Percentiles rank a stretch among this genome's conserved stretches.
Evolutionary conservation across 2,888 invertebrate genomes (phyloP).

Genomic region (Beris morrisii): DNA sequence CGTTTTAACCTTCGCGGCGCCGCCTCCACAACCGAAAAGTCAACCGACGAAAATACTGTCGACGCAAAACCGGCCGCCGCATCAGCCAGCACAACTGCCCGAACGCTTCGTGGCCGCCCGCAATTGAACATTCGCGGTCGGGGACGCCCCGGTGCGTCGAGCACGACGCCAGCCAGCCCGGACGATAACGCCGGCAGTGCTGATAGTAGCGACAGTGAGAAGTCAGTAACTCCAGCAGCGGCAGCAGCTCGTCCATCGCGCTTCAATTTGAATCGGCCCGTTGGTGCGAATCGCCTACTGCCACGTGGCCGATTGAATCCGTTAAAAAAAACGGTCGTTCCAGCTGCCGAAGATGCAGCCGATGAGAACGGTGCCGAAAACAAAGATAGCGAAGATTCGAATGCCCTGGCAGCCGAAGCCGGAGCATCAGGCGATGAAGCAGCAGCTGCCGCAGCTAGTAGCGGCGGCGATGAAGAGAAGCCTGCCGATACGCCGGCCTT

Average conservation of each 20-base stretch:
- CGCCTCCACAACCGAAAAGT: constrained; percentile 48
- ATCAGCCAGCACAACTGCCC: constrained; percentile 49
- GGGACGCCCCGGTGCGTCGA: constrained; percentile 46
- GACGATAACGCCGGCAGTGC: constrained; percentile 34
- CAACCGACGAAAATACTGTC: constrained; percentile 42
- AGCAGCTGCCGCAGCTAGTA: constrained; percentile 35
- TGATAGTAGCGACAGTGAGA: constrained; percentile 42
- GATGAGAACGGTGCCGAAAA: constrained; percentile 47
- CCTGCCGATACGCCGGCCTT: constrained; percentile 36
- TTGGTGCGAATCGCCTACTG: constrained; percentile 48
- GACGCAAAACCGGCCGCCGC: constrained; percentile 43
- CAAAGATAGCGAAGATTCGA: constrained; percentile 42
- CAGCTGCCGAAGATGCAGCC: constrained; percentile 48
- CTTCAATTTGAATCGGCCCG: constrained; percentile 52
- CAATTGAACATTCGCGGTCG: constrained; percentile 51
- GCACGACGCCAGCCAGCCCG: constrained; percentile 44
- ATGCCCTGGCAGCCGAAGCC: constrained; percentile 16
- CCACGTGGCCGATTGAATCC: constrained; percentile 49
- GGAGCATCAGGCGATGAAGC: constrained; percentile 39
- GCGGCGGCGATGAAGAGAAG: constrained; percentile 35
- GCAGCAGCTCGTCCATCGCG: constrained; percentile 49
- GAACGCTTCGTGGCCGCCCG: constrained; percentile 49
- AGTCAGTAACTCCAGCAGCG: constrained; percentile 40
- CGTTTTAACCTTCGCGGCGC: constrained; percentile 54
- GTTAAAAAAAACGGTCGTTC: constrained; percentile 42